These are phyloP conservation scores for Drosophila siamana DNA, from an alignment of 2,888 invertebrate genomes.

Conservation along the genomic window DNA sequence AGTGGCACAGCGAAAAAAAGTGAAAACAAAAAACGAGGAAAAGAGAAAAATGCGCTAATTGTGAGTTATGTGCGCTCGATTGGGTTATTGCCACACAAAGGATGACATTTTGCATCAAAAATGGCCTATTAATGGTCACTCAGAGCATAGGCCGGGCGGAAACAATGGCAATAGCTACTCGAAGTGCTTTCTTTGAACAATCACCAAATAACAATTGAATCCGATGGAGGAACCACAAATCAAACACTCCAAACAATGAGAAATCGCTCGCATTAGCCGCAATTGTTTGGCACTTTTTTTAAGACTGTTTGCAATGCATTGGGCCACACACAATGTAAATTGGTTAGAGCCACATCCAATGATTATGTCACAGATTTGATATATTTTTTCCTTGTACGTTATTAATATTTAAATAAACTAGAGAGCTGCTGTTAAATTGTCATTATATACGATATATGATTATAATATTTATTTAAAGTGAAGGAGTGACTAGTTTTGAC, in stretches of 20 bases:
- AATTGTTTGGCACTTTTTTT: constrained; percentile 70
- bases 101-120: constrained; percentile 70
- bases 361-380: neutral
- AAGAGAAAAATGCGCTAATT: constrained; percentile 49
- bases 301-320: constrained; percentile 38
- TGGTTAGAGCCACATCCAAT: neutral
- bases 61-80: constrained; percentile 46
- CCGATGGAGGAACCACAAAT: constrained; percentile 69
- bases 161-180: constrained; percentile 48
- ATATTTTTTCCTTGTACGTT: neutral
- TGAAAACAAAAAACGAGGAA: constrained; percentile 19
- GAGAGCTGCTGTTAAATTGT: neutral
- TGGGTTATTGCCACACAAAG: constrained; percentile 51
- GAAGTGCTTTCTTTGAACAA: constrained; percentile 59
- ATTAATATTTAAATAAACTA: neutral
- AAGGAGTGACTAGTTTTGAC: constrained; percentile 4
- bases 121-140: constrained; percentile 71
- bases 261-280: constrained; percentile 70
- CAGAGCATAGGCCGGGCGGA: constrained; percentile 47
- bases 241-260: constrained; percentile 68
- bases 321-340: constrained; percentile 60
- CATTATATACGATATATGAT: neutral
- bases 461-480: neutral
- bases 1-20: constrained; percentile 47
- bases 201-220: constrained; percentile 60